These are phyloP conservation scores for Marmota monax DNA, from an alignment of 2,113 vertebrate species.

Conservation along the genomic window DNA sequence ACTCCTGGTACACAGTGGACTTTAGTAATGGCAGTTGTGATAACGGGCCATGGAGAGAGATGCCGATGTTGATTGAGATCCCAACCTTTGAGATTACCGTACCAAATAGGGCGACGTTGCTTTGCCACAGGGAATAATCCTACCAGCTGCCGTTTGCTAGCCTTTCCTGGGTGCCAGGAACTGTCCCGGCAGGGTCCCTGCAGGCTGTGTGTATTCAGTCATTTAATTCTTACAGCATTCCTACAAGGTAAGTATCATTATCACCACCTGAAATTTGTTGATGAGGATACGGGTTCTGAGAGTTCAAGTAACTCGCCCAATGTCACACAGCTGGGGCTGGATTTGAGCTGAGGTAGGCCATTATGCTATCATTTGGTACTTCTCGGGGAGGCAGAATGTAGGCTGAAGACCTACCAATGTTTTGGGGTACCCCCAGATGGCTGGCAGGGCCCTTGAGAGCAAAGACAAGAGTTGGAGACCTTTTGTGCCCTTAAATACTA, in stretches of 20 bases:
- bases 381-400: neutral
- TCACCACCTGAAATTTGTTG: slow-evolving; percentile 38
- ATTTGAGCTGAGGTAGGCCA: neutral
- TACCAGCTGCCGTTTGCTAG: neutral
- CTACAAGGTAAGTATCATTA: neutral
- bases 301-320: neutral
- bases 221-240: slow-evolving; percentile 20
- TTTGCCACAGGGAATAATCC: neutral
- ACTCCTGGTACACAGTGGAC: neutral
- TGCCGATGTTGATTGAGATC: neutral
- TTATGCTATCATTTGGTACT: neutral
- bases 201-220: neutral
- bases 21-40: neutral
- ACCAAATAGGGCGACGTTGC: neutral
- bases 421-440: neutral
- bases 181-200: slow-evolving; percentile 8
- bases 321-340: neutral
- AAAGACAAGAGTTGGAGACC: neutral
- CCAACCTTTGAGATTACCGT: neutral
- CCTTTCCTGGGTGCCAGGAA: neutral
- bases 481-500: neutral
- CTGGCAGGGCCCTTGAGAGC: neutral
- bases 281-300: slow-evolving; percentile 4
- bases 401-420: neutral
- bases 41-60: neutral